Base-by-base conservation (phyloP, 30 jellyfish, hydroid and myxozoan genomes). In the Turritopsis dohrnii region DNA sequence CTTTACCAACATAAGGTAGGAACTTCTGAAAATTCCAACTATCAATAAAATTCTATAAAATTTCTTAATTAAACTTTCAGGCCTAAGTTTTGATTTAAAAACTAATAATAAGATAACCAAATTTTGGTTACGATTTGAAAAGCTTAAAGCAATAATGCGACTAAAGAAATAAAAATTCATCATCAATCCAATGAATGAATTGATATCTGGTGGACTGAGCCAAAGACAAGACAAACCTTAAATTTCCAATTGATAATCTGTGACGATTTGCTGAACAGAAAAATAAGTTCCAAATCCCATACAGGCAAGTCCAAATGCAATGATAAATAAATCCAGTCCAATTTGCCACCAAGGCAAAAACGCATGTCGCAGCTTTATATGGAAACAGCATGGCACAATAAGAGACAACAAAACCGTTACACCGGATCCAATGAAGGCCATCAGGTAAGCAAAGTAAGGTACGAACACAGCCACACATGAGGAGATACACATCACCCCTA, bases 391-490 rank as follows among this genome's bases (percentile, higher is more conserved):
- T 41, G 98, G 98, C 4, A 92, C 65, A 26, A 87, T 71, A 31
- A 92, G 66, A 16, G 95, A 92, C 85, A 86, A 85, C 84, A 88
- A 1, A 25, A 91, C 79, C 26, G 85, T 81, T 29, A 88, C 72
- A 26, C 95, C 75, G 71, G 86, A 84, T 13, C 98, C 98, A 66
- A 92, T 30, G 75, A 92, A 92, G 1, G 93, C 95, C 98, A 92
- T 92, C 52, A 92, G 81, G 83, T 88, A 72, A 41, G 95, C 98
- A 92, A 92, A 92, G 60, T 88, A 89, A 3, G 98, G 98, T 4
- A 92, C 87, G 28, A 92, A 71, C 4, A 87, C 89, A 26, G 98
- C 96, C 52, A 88, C 85, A 22, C 74, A 81, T 30, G 88, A 29
- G 8, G 95, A 87, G 5, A 92, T 7, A 31, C 80, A 89, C 81